Percentiles rank a stretch among this genome's conserved stretches.
Conservation (phyloP, 2,888 invertebrate species). For the Mimumesa dahlbomi region DNA sequence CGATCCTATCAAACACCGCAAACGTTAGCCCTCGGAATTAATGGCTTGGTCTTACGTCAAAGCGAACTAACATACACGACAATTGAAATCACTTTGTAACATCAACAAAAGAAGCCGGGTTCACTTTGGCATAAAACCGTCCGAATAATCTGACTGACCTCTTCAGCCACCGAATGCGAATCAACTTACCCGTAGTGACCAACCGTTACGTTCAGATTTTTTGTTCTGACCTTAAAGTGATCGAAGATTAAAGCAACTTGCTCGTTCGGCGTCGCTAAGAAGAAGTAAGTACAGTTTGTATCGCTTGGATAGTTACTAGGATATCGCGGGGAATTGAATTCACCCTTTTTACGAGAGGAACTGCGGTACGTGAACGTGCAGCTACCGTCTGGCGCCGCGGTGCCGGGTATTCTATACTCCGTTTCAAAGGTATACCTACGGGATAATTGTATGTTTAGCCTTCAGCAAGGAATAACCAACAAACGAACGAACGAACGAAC, state of each 20-base stretch:
- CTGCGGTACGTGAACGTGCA: slow-evolving; percentile 96
- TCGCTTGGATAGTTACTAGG: slow-evolving; percentile 98
- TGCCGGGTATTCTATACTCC: slow-evolving; percentile 97
- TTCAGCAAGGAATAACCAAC: slow-evolving; percentile 18
- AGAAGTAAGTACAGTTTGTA: slow-evolving; percentile 96
- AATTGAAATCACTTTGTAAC: no score
- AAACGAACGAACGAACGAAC: background rate
- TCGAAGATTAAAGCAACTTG: slow-evolving; percentile 95
- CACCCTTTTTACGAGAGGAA: slow-evolving; percentile 92
- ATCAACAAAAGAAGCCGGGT: no score
- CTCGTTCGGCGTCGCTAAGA: slow-evolving; percentile 92
- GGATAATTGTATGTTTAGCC: no score
- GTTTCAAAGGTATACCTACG: slow-evolving; percentile 82
- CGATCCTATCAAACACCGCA: slow-evolving; percentile 82
- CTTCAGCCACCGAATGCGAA: no score
- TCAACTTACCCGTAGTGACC: slow-evolving; percentile 86
- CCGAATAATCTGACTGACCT: no score
- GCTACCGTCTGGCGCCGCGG: slow-evolving; percentile 94
- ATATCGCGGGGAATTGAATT: slow-evolving; percentile 97
- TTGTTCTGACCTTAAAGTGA: slow-evolving; percentile 93
- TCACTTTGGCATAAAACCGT: no score
- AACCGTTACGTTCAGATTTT: slow-evolving; percentile 88
- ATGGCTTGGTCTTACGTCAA: no score
- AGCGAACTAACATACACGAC: no score
- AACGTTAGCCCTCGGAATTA: no score